A percentile compares a stretch with the other conserved stretches of the same genome.
Conservation (phyloP, 2,888 invertebrate species). For the Dysmachus trigonus region DNA sequence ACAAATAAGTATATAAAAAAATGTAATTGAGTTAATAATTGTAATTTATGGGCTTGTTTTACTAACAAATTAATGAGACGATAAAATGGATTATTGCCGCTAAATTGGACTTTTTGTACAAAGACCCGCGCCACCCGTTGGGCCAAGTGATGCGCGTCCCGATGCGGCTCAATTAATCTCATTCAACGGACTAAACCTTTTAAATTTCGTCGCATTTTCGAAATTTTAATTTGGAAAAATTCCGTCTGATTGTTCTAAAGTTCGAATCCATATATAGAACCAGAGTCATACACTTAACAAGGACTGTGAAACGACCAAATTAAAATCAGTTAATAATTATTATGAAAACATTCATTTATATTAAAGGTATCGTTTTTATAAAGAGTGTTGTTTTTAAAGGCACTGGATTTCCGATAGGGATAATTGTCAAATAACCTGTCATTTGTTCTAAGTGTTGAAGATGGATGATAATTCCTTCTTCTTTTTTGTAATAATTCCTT, state of each 20-base stretch:
- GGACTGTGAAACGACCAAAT: too few relatives aligned
- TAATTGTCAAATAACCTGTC: too few relatives aligned
- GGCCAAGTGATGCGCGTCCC: too few relatives aligned
- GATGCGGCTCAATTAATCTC: neutral
- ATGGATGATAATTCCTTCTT: too few relatives aligned
- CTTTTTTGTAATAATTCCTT: too few relatives aligned
- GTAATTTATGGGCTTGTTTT: conserved; percentile 29
- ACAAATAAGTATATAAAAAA: neutral
- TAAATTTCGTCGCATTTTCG: neutral
- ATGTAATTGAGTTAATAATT: conserved; percentile 19
- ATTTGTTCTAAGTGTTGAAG: too few relatives aligned
- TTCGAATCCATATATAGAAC: too few relatives aligned
- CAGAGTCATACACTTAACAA: neutral
- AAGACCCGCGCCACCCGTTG: neutral
- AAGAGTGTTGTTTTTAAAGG: too few relatives aligned
- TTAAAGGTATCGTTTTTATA: too few relatives aligned
- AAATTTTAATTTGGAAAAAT: neutral
- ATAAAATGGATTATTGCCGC: conserved; percentile 23
- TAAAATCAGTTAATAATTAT: too few relatives aligned
- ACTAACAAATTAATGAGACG: conserved; percentile 32
- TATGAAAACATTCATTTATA: too few relatives aligned
- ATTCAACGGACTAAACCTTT: neutral
- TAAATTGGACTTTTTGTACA: neutral
- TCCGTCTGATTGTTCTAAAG: neutral
- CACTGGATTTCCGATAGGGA: too few relatives aligned